Percentiles rank a stretch among this genome's conserved stretches.
phyloP scores from a whole-genome alignment of 2,113 vertebrate genomes.

The Tinamus guttatus region DNA sequence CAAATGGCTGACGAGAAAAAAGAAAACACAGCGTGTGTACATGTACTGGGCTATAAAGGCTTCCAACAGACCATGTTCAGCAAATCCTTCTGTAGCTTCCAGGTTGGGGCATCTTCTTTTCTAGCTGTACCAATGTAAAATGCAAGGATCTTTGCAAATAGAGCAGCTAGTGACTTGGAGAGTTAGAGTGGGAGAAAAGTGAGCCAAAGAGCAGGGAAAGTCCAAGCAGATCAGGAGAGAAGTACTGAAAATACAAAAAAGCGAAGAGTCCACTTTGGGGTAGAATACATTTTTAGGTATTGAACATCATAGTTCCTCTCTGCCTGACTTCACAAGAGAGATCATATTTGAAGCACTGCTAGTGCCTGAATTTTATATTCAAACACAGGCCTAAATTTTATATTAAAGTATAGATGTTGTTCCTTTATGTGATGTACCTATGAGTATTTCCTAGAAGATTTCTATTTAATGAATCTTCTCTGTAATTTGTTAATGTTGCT shows the following conservation, averaged over 20 bases:
- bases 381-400: neutral
- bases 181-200: neutral
- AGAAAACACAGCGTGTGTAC: neutral
- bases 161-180: neutral
- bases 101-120: neutral
- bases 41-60: neutral
- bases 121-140: neutral
- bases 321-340: neutral
- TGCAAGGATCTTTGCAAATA: neutral
- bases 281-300: neutral
- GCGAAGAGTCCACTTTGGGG: neutral
- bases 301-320: neutral
- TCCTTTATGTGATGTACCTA: neutral
- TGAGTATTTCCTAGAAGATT: neutral
- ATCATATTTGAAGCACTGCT: neutral
- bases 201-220: neutral
- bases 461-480: neutral
- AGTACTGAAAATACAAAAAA: neutral
- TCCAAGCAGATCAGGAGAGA: neutral
- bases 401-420: neutral
- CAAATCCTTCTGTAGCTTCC: neutral
- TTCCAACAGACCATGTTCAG: rapidly evolving
- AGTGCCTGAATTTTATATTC: neutral
- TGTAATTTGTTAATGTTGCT: neutral
- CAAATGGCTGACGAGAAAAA: neutral